A percentile compares a stretch with the other conserved stretches of the same genome.
Conservation (phyloP, 2,797 vertebrate genomes). For the Thaleichthys pacificus region DNA sequence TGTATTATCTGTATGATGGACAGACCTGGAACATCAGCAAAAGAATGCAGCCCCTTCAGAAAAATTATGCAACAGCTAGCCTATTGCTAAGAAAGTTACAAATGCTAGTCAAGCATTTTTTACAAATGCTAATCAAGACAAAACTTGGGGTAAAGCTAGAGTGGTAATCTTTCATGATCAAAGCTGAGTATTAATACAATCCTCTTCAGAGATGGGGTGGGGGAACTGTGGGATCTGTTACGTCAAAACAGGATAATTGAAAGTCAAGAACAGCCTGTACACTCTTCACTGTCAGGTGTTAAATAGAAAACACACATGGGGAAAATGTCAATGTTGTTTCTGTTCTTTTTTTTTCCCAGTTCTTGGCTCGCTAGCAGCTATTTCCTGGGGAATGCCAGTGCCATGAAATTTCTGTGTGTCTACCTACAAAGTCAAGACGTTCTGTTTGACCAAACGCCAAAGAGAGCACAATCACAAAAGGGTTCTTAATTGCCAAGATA, state of each 20-base stretch:
- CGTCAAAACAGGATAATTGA: slow-evolving; percentile 11
- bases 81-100: neutral
- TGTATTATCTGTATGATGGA: neutral
- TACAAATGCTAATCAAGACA: neutral
- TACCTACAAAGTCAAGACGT: slow-evolving; percentile 10
- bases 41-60: neutral
- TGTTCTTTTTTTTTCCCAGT: neutral
- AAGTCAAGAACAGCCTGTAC: slow-evolving; percentile 9
- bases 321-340: neutral
- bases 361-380: neutral
- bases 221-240: neutral
- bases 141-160: neutral
- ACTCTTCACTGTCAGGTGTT: slow-evolving; percentile 4
- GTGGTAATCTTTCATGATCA: neutral
- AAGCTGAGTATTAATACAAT: neutral
- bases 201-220: neutral
- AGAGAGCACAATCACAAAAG: neutral
- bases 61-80: neutral
- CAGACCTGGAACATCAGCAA: neutral
- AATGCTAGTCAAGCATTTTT: slow-evolving; percentile 2
- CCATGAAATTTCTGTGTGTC: neutral
- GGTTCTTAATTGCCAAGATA: slow-evolving; percentile 6
- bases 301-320: slow-evolving; percentile 11
- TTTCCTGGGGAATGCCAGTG: slow-evolving; percentile 11
- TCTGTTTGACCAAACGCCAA: neutral